Base-by-base conservation (phyloP, 2,113 vertebrate species). In the Mustela lutreola region DNA sequence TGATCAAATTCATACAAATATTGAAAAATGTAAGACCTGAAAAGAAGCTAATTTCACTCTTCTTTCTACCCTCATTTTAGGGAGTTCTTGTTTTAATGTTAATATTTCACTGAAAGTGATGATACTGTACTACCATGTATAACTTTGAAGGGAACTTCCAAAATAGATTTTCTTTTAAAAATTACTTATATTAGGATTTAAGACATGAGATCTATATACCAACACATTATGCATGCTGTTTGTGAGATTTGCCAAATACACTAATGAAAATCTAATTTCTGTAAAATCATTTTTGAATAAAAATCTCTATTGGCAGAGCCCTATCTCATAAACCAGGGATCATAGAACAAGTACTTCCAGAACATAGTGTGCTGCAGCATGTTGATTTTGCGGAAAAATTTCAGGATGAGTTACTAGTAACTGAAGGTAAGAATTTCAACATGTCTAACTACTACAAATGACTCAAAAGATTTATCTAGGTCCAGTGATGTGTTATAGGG, bases 361-460 rank as follows among this genome's bases (percentile, higher is more conserved):
- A 99, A 91, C 98, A 99, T 79, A 99, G 99, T 71, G 97, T 99
- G 70, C 88, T 99, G 71, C 99, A 98, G 98, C 99, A 97, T 1
- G 76, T 99, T 1, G 96, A 99, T 21, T 99, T 99, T 98, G 98
- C 99, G 96, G 99, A 99, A 98, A 98, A 97, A 93, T 99, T 99
- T 98, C 98, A 99, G 80, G 99, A 99, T 83, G 99, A 99, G 87
- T 99, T 99, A 39, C 95, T 98, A 19, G 98, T 99, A 80, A 98
- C 98, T 86, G 99, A 99, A 98, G 98, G 99, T 99, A 98, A 97
- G 50, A 26, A n/a, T 83, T 73, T 63, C 36, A 67, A 0, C 7
- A 2, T 75, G 16, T 42, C 60, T 84, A 24, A 12, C 21, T 73
- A 42, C 71, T 75, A 75, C 11, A 42, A 12, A 75, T 76, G 42